Evolutionary conservation across 2,113 vertebrate genomes (phyloP).

Genomic region (Hippolais icterina): DNA sequence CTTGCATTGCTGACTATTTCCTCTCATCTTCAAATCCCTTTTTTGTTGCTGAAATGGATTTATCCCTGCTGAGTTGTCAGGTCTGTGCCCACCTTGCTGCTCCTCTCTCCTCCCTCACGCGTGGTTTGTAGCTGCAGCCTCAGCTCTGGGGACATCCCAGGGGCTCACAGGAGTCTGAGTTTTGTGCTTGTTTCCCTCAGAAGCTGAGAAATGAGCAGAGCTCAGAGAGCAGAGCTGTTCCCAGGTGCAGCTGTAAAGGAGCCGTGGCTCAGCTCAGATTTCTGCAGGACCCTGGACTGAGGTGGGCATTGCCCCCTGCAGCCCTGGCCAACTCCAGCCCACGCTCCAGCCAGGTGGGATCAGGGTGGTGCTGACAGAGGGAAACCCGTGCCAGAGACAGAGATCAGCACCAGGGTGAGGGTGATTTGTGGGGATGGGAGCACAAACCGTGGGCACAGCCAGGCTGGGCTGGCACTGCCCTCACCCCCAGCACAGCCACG

Average conservation of each 20-base stretch:
- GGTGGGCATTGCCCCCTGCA: not conserved
- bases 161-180: accelerated
- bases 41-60: not conserved
- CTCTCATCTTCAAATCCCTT: not conserved
- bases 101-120: not conserved
- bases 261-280: not conserved
- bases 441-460: accelerated
- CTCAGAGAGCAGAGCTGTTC: not conserved
- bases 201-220: not conserved
- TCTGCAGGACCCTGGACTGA: not conserved
- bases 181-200: not conserved
- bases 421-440: accelerated
- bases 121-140: not conserved
- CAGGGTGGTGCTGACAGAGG: not conserved
- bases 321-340: not conserved
- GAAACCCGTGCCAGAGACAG: not conserved
- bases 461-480: not conserved
- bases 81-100: not conserved
- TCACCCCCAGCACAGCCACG: accelerated
- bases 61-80: not conserved
- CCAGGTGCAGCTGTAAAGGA: accelerated
- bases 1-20: not conserved
- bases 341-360: not conserved
- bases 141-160: not conserved
- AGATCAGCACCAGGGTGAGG: accelerated